Base-by-base conservation (phyloP, 2,797 vertebrate genomes). In the Sphaeramia orbicularis region DNA sequence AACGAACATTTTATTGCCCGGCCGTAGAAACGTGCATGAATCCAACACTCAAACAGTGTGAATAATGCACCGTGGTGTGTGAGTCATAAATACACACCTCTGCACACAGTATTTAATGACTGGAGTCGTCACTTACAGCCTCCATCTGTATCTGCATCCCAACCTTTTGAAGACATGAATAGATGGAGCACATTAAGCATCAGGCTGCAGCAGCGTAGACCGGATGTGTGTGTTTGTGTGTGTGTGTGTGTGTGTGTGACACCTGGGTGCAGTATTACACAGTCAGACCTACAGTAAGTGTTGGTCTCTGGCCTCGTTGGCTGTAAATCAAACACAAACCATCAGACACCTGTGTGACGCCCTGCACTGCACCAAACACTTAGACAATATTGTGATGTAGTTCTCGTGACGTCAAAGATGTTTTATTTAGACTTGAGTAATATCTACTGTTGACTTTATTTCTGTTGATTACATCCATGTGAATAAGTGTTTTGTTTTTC, bases 291-390 rank as follows among this genome's bases (percentile, higher is more conserved):
- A 37, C 48, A 48, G 4, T 57, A 50, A 65, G 42, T 72, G 24
- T 48, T 68, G 62, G 37, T 73, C 64, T 71, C 43, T 7, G 47
- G 54, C 32, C 53, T 69, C 54, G 63, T n/a, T 32, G 59, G 64
- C 55, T 35, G 13, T 80, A 78, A 80, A 82, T 86, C 62, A 75
- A 45, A 58, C 49, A 15, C 43, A 47, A 78, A 41, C 57, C 42
- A 61, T 58, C 48, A 50, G 12, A 32, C 47, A 21, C 49, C 70
- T 57, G 41, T 74, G 76, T 49, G 70, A 72, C 40, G 53, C 58
- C 16, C 42, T 10, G 18, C 41, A 11, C 41, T n/a, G 47, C 70
- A 16, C 41, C 45, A 4, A n/a, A 40, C 8, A 42, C 37, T n/a
- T n/a, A n/a, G n/a, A 50, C 50, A 43, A 52, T 10, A 12, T 42